Conservation (phyloP, 2,888 invertebrate species). For the Byasa hedistus region DNA sequence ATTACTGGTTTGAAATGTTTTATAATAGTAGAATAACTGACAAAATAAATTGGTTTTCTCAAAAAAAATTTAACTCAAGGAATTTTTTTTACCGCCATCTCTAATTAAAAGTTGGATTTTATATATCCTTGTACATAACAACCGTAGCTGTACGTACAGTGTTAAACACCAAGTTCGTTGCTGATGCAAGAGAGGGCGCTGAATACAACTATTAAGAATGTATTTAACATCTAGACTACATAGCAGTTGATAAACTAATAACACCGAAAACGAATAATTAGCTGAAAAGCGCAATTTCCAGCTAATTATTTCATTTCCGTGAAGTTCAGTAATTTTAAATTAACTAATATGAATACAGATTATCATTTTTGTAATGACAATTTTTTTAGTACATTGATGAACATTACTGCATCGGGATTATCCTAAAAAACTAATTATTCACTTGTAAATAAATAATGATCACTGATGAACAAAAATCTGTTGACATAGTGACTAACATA, state of each 20-base stretch:
- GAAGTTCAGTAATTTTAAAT: too few species aligned
- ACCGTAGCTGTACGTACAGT: neutral
- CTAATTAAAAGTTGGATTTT: neutral
- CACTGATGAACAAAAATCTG: too few species aligned
- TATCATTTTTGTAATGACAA: too few species aligned
- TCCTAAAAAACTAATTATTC: too few species aligned
- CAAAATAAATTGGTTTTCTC: neutral
- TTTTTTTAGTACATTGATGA: neutral
- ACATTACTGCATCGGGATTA: too few species aligned
- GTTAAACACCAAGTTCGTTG: neutral
- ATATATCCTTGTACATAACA: neutral
- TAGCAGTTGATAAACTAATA: neutral
- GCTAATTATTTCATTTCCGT: too few species aligned
- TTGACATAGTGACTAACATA: too few species aligned
- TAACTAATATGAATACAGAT: too few species aligned
- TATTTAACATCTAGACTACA: neutral
- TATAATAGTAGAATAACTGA: neutral
- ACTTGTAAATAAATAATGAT: too few species aligned
- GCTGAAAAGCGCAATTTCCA: neutral
- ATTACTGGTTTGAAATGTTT: neutral
- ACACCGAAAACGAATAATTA: neutral
- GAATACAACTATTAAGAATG: slow-evolving; percentile 2
- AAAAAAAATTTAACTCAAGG: neutral
- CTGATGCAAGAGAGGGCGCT: slow-evolving; percentile 11
- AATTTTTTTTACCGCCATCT: slow-evolving; percentile 14